Evolutionary conservation across 2,888 invertebrate species (phyloP).

Genomic region (Tetrapedia diversipes): DNA sequence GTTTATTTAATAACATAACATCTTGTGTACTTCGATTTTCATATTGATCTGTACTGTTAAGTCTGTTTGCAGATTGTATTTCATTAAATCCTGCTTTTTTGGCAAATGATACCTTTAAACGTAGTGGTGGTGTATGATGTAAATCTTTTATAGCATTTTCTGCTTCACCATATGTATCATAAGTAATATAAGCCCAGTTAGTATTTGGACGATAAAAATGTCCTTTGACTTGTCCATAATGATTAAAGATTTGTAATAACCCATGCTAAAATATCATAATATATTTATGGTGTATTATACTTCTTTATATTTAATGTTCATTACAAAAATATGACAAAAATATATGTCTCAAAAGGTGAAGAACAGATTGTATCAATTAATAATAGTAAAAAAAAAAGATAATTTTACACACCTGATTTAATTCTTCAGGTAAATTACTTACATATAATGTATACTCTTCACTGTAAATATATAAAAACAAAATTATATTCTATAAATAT

Average conservation of each 20-base stretch:
- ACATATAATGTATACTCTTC: slow-evolving; percentile 68
- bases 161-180: slow-evolving; percentile 71
- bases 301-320: no score
- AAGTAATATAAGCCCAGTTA: slow-evolving; percentile 73
- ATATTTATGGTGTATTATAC: no score
- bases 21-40: not conserved
- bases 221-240: slow-evolving; percentile 66
- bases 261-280: slow-evolving; percentile 64
- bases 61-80: not conserved
- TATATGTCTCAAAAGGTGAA: no score
- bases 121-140: slow-evolving; percentile 70
- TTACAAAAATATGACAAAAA: not conserved
- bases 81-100: slow-evolving; percentile 48
- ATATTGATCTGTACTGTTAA: not conserved
- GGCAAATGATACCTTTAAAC: slow-evolving; percentile 70
- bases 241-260: slow-evolving; percentile 66
- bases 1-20: not conserved
- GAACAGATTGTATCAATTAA: not conserved
- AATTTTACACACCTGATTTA: slow-evolving; percentile 66
- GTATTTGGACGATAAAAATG: slow-evolving; percentile 55
- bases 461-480: not conserved
- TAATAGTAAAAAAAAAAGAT: slow-evolving; percentile 3
- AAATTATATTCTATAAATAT: not conserved
- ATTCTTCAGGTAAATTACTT: slow-evolving; percentile 71
- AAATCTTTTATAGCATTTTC: slow-evolving; percentile 74